A percentile compares a stretch with the other conserved stretches of the same genome.
Evolutionary conservation across 2,113 vertebrate species (phyloP).

Genomic region (Sebastes schlegelii): DNA sequence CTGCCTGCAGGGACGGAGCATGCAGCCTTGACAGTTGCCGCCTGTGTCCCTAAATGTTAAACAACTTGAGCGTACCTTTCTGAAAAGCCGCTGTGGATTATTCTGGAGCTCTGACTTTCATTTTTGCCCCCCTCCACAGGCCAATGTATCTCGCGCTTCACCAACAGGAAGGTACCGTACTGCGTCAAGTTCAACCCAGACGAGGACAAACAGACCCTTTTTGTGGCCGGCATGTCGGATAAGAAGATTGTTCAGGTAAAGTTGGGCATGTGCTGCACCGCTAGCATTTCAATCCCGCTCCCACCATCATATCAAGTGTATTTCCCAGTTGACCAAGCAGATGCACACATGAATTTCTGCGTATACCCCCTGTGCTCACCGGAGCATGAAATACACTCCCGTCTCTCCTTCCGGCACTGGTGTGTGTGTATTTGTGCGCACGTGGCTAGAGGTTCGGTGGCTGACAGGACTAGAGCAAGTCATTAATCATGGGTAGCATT

Average conservation of each 20-base stretch:
- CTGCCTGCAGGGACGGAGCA: slow-evolving; percentile 15
- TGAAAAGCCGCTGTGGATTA: slow-evolving; percentile 43
- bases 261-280: not conserved
- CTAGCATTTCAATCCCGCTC: not conserved
- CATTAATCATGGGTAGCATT: slow-evolving; percentile 60
- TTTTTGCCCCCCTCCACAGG: slow-evolving; percentile 81
- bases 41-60: slow-evolving; percentile 15
- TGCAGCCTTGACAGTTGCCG: slow-evolving; percentile 14
- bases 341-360: slow-evolving; percentile 17
- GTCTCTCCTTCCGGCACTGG: slow-evolving; percentile 18
- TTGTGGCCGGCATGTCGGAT: slow-evolving; percentile 99
- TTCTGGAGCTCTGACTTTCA: slow-evolving; percentile 58
- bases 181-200: slow-evolving; percentile 99
- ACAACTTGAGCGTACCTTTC: slow-evolving; percentile 25
- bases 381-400: slow-evolving; percentile 42
- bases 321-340: slow-evolving; percentile 22
- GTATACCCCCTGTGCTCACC: slow-evolving; percentile 21
- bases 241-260: slow-evolving; percentile 98
- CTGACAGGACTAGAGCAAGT: slow-evolving; percentile 62
- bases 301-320: not conserved
- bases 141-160: slow-evolving; percentile 95
- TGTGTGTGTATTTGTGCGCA: slow-evolving; percentile 33
- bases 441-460: slow-evolving; percentile 20
- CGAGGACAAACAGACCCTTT: slow-evolving; percentile 96
- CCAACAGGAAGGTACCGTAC: slow-evolving; percentile 97